Evolutionary conservation across 2,888 invertebrate species (phyloP).

Genomic region (Drosophila buzzatii): DNA sequence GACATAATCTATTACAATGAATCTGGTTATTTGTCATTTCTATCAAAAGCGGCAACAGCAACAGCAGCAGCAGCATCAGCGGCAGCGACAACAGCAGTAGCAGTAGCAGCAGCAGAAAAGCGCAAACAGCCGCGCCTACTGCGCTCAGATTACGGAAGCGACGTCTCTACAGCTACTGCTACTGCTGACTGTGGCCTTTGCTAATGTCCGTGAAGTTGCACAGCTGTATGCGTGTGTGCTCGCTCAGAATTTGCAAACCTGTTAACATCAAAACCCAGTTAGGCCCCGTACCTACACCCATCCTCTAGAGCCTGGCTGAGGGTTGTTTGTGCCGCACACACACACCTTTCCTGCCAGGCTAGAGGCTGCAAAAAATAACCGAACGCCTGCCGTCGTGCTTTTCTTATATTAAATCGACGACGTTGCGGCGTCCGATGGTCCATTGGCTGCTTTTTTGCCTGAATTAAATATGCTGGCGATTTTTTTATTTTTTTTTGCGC

Average conservation of each 20-base stretch:
- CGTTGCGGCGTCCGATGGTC: conserved; percentile 55
- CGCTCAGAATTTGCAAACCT: conserved; percentile 75
- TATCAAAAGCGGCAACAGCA: conserved; percentile 53
- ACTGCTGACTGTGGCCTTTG: conserved; percentile 42
- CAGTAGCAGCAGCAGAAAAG: conserved; percentile 69
- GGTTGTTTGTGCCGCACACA: conserved; percentile 69
- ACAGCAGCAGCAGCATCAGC: conserved; percentile 23
- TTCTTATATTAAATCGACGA: conserved; percentile 81
- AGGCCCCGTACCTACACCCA: conserved; percentile 73
- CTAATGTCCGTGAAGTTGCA: conserved; percentile 78
- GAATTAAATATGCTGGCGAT: conserved; percentile 72
- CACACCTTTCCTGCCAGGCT: conserved; percentile 63
- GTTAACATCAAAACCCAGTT: conserved; percentile 83
- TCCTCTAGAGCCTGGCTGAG: conserved; percentile 55
- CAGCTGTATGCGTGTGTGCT: conserved; percentile 62
- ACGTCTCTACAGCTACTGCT: conserved; percentile 11
- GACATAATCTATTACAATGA: conserved; percentile 85
- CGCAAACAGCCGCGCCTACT: conserved; percentile 84
- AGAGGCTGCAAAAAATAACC: conserved; percentile 47
- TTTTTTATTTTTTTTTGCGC: conserved; percentile 52
- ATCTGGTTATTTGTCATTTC: conserved; percentile 85
- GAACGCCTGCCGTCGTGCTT: conserved; percentile 74
- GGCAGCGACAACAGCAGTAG: conserved; percentile 5
- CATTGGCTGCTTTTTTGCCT: conserved; percentile 66
- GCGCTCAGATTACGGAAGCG: conserved; percentile 84